Evolutionary conservation across 2,888 invertebrate species (phyloP).

Genomic region (Cantharis rustica): DNA sequence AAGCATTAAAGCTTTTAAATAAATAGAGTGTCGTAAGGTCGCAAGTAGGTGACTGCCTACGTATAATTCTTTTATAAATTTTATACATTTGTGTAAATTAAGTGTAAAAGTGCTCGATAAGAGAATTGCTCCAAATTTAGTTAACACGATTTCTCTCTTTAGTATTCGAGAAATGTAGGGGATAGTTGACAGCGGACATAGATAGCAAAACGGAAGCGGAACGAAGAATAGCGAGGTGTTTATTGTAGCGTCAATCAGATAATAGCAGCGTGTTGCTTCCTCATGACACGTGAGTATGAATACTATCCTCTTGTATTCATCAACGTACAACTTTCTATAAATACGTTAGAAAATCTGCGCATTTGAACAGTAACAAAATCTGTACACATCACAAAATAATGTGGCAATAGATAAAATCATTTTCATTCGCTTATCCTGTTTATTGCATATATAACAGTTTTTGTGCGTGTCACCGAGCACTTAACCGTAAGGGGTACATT

Average conservation of each 20-base stretch:
- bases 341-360: slow-evolving; percentile 23
- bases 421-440: slow-evolving; percentile 27
- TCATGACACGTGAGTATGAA: slow-evolving; percentile 29
- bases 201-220: slow-evolving; percentile 42
- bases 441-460: slow-evolving; percentile 33
- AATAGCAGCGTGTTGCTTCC: slow-evolving; percentile 28
- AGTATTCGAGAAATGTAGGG: slow-evolving; percentile 18
- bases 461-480: slow-evolving; percentile 32
- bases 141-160: slow-evolving; percentile 11
- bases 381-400: slow-evolving; percentile 28
- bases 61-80: background rate
- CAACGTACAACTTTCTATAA: slow-evolving; percentile 25
- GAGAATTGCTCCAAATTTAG: slow-evolving; percentile 6
- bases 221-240: slow-evolving; percentile 42
- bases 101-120: background rate
- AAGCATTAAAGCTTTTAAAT: background rate
- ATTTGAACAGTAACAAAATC: slow-evolving; percentile 25
- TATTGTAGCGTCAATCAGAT: slow-evolving; percentile 37
- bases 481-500: slow-evolving; percentile 28
- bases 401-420: slow-evolving; percentile 26
- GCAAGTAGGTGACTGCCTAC: background rate
- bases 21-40: background rate
- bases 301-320: slow-evolving; percentile 24
- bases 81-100: background rate
- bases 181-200: slow-evolving; percentile 37